Conservation (phyloP, 2,113 vertebrate genomes). For the Myxocyprinus asiaticus region DNA sequence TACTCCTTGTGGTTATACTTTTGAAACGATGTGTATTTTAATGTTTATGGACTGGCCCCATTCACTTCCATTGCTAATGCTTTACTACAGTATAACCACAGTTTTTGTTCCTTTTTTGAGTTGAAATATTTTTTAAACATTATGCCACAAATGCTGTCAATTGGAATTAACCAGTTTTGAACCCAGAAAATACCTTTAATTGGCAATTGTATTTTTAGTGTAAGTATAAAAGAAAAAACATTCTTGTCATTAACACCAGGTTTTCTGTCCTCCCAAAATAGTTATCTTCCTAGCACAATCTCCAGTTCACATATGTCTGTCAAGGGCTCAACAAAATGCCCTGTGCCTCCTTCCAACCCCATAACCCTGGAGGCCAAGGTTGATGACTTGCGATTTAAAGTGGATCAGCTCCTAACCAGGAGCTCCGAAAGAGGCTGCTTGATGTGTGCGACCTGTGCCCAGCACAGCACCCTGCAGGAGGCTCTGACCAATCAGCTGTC, state of each 20-base stretch:
- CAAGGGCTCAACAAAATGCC: conserved; percentile 38
- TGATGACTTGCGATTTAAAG: conserved; percentile 51
- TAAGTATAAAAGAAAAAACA: no score
- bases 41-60: no score
- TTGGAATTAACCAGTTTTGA: no score
- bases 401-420: conserved; percentile 50
- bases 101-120: no score
- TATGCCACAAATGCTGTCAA: no score
- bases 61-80: no score
- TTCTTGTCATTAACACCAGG: neutral
- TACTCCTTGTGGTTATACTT: no score
- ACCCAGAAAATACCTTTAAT: no score
- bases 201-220: no score
- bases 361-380: conserved; percentile 54
- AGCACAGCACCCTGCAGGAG: conserved; percentile 48
- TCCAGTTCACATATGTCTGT: neutral
- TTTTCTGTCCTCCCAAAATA: neutral
- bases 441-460: conserved; percentile 49
- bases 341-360: conserved; percentile 6
- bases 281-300: neutral
- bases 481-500: conserved; percentile 40
- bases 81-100: no score
- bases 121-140: no score
- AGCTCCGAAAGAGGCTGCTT: conserved; percentile 33
- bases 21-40: no score